These are phyloP conservation scores for Dicrurus megarhynchus DNA, from an alignment of 2,113 vertebrate genomes.

Conservation along the genomic window DNA sequence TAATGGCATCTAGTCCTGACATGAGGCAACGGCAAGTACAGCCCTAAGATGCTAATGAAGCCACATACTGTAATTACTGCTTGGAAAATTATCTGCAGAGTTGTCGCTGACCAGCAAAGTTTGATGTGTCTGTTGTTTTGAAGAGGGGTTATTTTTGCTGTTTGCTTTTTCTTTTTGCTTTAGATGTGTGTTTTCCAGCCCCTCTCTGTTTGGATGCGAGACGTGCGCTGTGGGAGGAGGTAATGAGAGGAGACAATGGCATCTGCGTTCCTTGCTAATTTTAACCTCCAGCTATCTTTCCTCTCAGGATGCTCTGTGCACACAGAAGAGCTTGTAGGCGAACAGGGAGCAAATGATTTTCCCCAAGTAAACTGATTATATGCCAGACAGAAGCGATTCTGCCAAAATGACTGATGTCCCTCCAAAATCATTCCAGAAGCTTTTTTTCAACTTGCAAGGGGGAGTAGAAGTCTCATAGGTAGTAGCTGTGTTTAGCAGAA, in stretches of 20 bases:
- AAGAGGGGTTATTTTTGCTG: not conserved
- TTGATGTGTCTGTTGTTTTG: not conserved
- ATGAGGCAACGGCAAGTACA: not conserved
- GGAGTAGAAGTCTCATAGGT: not conserved
- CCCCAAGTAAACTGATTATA: not conserved
- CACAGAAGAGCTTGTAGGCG: not conserved
- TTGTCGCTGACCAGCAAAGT: not conserved
- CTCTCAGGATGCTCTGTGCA: not conserved
- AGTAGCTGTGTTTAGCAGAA: not conserved
- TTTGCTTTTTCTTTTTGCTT: not conserved
- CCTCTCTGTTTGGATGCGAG: not conserved
- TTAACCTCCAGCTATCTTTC: constrained; percentile 53
- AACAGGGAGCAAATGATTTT: not conserved
- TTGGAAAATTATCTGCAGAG: not conserved
- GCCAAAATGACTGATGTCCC: not conserved
- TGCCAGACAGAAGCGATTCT: not conserved
- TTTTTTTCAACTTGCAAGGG: not conserved
- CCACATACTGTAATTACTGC: not conserved
- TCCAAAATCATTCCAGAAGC: not conserved
- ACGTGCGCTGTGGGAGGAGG: constrained; percentile 8
- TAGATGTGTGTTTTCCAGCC: not conserved
- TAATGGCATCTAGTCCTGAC: not conserved
- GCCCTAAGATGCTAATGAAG: not conserved
- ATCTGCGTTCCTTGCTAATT: constrained; percentile 50
- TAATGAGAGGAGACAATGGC: constrained; percentile 39